Evolutionary conservation across 2,113 vertebrate genomes (phyloP).

Genomic region (Etheostoma spectabile): DNA sequence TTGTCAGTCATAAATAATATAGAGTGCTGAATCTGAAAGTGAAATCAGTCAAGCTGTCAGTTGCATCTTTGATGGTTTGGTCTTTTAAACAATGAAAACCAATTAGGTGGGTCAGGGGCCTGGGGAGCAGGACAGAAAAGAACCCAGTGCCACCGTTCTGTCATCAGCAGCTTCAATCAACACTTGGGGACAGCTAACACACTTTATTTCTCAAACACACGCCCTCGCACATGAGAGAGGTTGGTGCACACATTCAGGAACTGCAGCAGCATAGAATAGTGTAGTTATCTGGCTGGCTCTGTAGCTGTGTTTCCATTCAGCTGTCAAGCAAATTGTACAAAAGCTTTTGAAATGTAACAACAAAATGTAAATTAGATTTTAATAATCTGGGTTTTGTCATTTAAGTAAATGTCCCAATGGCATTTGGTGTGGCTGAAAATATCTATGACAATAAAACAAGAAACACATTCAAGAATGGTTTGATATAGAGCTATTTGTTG

Average conservation of each 20-base stretch:
- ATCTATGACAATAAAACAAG: not conserved
- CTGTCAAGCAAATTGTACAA: slow-evolving; percentile 52
- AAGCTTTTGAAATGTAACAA: slow-evolving; percentile 42
- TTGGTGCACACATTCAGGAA: slow-evolving; percentile 31
- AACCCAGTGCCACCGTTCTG: slow-evolving; percentile 53
- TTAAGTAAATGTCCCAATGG: slow-evolving; percentile 31
- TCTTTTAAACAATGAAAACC: slow-evolving; percentile 65
- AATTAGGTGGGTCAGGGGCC: slow-evolving; percentile 73
- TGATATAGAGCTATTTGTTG: slow-evolving; percentile 21
- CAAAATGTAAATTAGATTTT: slow-evolving; percentile 50
- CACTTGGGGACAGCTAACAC: slow-evolving; percentile 39
- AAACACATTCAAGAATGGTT: not conserved
- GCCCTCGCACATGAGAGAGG: slow-evolving; percentile 41
- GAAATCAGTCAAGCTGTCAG: slow-evolving; percentile 60
- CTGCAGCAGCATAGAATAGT: slow-evolving; percentile 27
- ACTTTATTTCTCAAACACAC: slow-evolving; percentile 37
- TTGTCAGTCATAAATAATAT: slow-evolving; percentile 67
- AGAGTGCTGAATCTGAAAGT: slow-evolving; percentile 57
- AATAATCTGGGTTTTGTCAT: slow-evolving; percentile 31
- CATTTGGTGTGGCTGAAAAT: not conserved
- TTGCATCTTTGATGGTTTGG: slow-evolving; percentile 53
- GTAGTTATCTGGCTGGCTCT: slow-evolving; percentile 29
- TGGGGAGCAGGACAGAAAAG: slow-evolving; percentile 48
- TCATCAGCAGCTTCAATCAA: slow-evolving; percentile 65
- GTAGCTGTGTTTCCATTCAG: slow-evolving; percentile 47